Base-by-base conservation (phyloP, 2,888 invertebrate genomes). In the Microctonus brassicae region DNA sequence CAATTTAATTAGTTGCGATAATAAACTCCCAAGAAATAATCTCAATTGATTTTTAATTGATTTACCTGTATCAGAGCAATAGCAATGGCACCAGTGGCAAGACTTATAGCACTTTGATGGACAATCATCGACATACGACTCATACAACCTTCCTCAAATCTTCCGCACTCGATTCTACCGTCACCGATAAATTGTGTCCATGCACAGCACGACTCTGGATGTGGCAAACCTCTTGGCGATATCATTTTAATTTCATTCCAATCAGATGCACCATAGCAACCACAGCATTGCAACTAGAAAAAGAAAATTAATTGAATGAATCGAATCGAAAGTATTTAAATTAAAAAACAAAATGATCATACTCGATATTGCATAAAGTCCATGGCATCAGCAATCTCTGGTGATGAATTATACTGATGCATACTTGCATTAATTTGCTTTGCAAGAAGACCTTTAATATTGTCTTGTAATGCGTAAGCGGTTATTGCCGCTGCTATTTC, bases 81-180 rank as follows among this genome's bases (percentile, higher is more conserved):
- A n/a, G 94, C 93, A 80, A 94, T 89, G 4, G 94, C 94, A 4
- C 94, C 94, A 63, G 93, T 93, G 2, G 92, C 94, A 73, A 94
- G 87, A 65, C 94, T 88, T 69, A 94, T 90, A 33, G 93, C 91
- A 82, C 94, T 93, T 83, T 93, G 92, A 77, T 91, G 90, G n/a
- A 94, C 89, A 73, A 94, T 86, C 78, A 90, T 89, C 63, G 90
- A 88, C 77, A 94, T 89, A 63, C 91, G 89, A 9, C 88, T 88
- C 60, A 92, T 89, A 79, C 94, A 94, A 3, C 94, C 94, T 73
- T 88, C 75, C 26, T 69, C 69, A 74, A 84, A 86, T 70, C 81
- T 71, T 22, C 73, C 76, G 26, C 75, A 55, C 69, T 78, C 77
- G 22, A 60, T 11, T 24, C 58, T 26, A 2, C 60, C 13, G 20